These are phyloP conservation scores for Bradysia coprophila DNA, from an alignment of 1,140 invertebrate species.

Conservation along the genomic window DNA sequence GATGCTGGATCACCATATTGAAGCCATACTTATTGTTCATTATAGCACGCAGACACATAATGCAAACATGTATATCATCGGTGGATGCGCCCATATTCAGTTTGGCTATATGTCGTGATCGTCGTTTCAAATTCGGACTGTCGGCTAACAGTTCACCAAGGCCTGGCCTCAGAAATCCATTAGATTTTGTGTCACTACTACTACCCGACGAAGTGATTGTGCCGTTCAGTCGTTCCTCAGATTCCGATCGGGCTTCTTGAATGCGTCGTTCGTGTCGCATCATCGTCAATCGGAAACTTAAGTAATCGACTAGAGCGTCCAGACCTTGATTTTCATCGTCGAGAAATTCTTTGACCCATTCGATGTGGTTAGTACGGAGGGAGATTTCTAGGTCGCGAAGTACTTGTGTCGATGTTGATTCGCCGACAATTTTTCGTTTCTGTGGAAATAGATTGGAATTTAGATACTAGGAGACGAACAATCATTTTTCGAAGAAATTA, in stretches of 20 bases:
- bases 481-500: too few relatives aligned
- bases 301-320: slow-evolving; percentile 92
- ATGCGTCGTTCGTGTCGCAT: slow-evolving; percentile 73
- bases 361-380: slow-evolving; percentile 94
- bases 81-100: slow-evolving; percentile 95
- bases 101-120: slow-evolving; percentile 68
- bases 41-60: slow-evolving; percentile 95
- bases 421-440: slow-evolving; percentile 93
- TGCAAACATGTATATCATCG: slow-evolving; percentile 98
- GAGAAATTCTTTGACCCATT: slow-evolving; percentile 98
- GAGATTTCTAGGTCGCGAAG: slow-evolving; percentile 96
- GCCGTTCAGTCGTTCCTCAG: slow-evolving; percentile 35
- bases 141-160: slow-evolving; percentile 36
- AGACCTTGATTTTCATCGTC: slow-evolving; percentile 90
- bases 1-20: slow-evolving; percentile 95
- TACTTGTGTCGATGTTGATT: slow-evolving; percentile 95
- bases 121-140: slow-evolving; percentile 48
- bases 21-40: slow-evolving; percentile 99
- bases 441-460: too few relatives aligned
- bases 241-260: slow-evolving; percentile 47
- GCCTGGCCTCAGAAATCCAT: slow-evolving; percentile 36
- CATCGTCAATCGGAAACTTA: slow-evolving; percentile 84
- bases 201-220: not conserved
- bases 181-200: slow-evolving; percentile 11
- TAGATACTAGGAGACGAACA: too few relatives aligned